Base-by-base conservation (phyloP, 2,113 vertebrate genomes). In the Alligator sinensis region DNA sequence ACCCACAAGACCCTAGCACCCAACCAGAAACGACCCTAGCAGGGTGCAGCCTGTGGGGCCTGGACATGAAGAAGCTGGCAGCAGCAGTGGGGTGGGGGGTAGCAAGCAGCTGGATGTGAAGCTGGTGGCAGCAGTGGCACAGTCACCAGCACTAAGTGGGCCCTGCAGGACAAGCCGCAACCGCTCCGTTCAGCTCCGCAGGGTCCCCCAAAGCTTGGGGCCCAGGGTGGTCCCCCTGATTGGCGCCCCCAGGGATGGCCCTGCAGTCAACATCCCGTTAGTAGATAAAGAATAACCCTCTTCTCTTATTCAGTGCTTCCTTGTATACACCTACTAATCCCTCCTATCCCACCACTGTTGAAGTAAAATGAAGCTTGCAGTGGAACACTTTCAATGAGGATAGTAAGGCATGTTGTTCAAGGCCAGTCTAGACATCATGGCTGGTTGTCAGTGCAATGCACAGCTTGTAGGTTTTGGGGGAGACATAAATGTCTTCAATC, bases 351-450 rank as follows among this genome's bases (percentile, higher is more conserved):
- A 2, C 30, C 14, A 4, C 19, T 62, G 21, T 4, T 17, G 77
- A 87, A 63, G 54, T 80, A 13, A 76, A 58, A 55, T 17, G 7
- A 7, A 34, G 30, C 34, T 24, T 54, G 54, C 59, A 54, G 89
- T 47, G 54, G 18, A 47, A 79, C 47, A 47, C 47, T 47, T 47
- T 47, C 47, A 47, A 47, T 4, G 6, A 34, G 15, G 4, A 80
- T 0, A 38, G 14, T 60, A 55, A 55, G 16, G 27, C 3, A 34
- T 18, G 0, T 1, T 34, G 62, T 21, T 18, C 30, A 47, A 55
- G 47, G 54, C 25, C 5, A 74, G 28, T 24, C 15, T 11, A 54
- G 47, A 2, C 12, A 13, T 25, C 4, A 9, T 28, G 66, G 54
- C n/a, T 28, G 55, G 77, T n/a, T 17, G 2, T 17, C 19, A 16